Evolutionary conservation across 2,888 invertebrate genomes (phyloP), one percentile per base, ranked within the genome.

Genomic region (Venustoraphidia nigricollis): DNA sequence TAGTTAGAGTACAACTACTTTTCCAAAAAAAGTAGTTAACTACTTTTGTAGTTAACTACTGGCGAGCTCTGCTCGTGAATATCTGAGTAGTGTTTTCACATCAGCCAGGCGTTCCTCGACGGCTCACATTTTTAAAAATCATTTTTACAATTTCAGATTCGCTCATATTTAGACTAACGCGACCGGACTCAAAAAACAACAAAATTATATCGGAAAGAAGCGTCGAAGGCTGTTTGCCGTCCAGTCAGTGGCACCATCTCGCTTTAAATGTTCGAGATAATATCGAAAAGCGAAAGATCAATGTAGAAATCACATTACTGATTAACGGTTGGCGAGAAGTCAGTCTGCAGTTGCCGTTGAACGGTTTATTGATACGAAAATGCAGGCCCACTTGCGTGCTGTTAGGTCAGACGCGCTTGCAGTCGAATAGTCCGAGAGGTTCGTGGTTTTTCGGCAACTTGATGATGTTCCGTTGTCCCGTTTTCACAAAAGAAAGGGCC

Each of bases 361-460:
- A 73, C 64, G 78, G 77, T 36, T 68, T 78, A 49, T 61, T 79
- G 38, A 70, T 77, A 14, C 71, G 76, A 54, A 79, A 78, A 56
- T 68, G 71, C 53, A 69, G 70, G 2, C 71, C 77, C 0, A 73
- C 73, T 2, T 71, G 65, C 57, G 61, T 80, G 50, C 60, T 78
- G 50, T 39, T 78, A 11, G 77, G 77, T 0, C 71, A 75, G 57
- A 59, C 64, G 3, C 62, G 64, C 2, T 61, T 62, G 55, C 55
- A 57, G 9, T 11, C 36, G 5, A 35, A 35, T 8, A 36, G 39
- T 34, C 10, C 47, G 8, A 42, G 44, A 13, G 69, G 70, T 41
- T 68, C 67, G 41, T 74, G 71, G 71, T 73, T 72, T 59, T 57
- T 77, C 56, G 67, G 74, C n/a, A 67, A 66, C 47, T 58, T 72